Evolutionary conservation across 2,113 vertebrate genomes (phyloP).

Genomic region (Colius striatus): DNA sequence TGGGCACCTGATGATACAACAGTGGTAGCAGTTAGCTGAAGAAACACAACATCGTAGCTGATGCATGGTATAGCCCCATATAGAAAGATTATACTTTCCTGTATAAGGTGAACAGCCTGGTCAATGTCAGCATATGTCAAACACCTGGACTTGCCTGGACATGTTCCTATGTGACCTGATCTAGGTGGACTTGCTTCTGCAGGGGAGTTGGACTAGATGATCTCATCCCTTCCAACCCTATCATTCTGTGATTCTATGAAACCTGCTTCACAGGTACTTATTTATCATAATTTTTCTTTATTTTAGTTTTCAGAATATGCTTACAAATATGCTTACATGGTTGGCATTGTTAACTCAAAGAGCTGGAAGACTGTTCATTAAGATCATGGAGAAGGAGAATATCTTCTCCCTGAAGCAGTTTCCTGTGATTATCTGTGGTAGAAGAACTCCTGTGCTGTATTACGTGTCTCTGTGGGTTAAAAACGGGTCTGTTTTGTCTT

Average conservation of each 20-base stretch:
- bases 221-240: too few species aligned
- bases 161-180: too few species aligned
- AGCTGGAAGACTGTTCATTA: background rate
- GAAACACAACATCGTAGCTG: background rate
- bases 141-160: too few species aligned
- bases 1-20: rapidly evolving
- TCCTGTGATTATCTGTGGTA: background rate
- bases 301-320: background rate
- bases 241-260: too few species aligned
- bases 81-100: background rate
- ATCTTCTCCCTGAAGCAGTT: background rate
- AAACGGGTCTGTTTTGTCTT: background rate
- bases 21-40: background rate
- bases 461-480: background rate
- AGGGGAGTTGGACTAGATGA: too few species aligned
- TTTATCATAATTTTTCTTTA: background rate
- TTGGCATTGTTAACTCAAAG: background rate
- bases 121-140: background rate
- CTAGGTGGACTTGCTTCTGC: too few species aligned
- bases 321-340: background rate
- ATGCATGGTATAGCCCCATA: background rate
- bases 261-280: background rate
- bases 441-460: background rate
- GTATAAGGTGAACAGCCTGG: background rate
- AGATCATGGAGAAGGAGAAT: background rate